Evolutionary conservation across 2,888 invertebrate species (phyloP), one percentile per base, ranked within the genome.

Genomic region (Bhutanitis thaidina): DNA sequence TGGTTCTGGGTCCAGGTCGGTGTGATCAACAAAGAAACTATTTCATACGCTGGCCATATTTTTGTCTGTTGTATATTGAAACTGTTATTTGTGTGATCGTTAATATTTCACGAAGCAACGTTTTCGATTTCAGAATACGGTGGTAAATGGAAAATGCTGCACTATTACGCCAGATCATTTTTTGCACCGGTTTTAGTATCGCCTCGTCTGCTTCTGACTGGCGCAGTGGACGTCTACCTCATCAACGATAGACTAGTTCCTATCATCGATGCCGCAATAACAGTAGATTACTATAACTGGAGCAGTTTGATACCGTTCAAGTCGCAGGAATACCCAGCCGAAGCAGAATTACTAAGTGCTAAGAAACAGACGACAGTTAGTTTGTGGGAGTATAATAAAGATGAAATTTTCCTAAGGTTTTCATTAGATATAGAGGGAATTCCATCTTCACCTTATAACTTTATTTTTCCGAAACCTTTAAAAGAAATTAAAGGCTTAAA

Each of bases 151-250:
- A 97, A 97, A 80, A 93, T 96, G 92, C 82, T 97, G 1, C 98
- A 99, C 67, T 97, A 98, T 77, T 97, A 93, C 77, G 96, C 96
- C 0, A 91, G 91, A 60, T 91, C 95, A 1, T 98, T 98, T 72
- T 96, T 98, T 72, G 92, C 95, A 0, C 95, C 95, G 0, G 85
- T 94, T 15, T 88, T 95, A 14, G 91, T 95, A 12, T 93, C 91
- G 0, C 92, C 92, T 0, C 87, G 93, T 34, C 71, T 92, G 10
- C 84, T 90, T 8, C 47, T 70, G 0, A 69, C 83, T 0, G 81
- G 90, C 13, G 80, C 91, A 25, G 77, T 95, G 0, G 86, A 91
- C 47, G 79, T 95, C 9, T 93, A 92, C 43, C 73, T 93, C 0
- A 87, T 94, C 9, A 94, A 94, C 43, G 95, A 95, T 69, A 77